Evolutionary conservation across 2,113 vertebrate genomes (phyloP), one percentile per base, ranked within the genome.

Genomic region (Vicugna pacos): DNA sequence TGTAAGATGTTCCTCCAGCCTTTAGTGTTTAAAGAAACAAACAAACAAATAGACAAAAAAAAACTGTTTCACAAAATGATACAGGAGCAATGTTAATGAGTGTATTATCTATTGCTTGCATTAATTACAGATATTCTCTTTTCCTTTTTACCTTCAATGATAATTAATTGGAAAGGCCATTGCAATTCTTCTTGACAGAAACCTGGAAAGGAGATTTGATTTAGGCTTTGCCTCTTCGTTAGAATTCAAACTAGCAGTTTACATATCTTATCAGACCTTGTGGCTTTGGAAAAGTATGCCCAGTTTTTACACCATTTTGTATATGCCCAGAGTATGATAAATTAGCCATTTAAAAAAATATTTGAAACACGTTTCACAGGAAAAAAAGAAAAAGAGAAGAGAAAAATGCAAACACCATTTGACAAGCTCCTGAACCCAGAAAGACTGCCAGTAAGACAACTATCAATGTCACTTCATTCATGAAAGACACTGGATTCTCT

Each of bases 101-200:
- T 65, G 11, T 38, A 75, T 96, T 89, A 94, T 85, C 95, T 87
- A 64, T 81, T 86, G 48, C 42, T 95, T 72, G 73, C 75, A 97
- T 93, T 97, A 96, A 94, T 93, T 97, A 89, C 16, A 56, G 26
- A 28, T 52, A 64, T 97, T 92, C 89, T 90, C 12, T 54, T 87
- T 65, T 73, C 52, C 50, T 90, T 94, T 76, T 88, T 69, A 65
- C 80, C 86, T 94, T 92, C 93, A 94, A 32, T 86, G 58, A 62
- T 84, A 93, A 94, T 88, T 96, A 95, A 94, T 96, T 82, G 42
- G 65, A 91, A 96, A 92, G 42, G 15, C 8, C 58, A 64, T 38
- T 79, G 28, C 14, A 83, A 95, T 94, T 93, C 73, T 93, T 92
- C 54, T 67, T 82, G 38, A 62, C 48, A 90, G 64, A 83, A 26